phyloP scores from a whole-genome alignment of 1,140 invertebrate genomes.

The Periplaneta americana region DNA sequence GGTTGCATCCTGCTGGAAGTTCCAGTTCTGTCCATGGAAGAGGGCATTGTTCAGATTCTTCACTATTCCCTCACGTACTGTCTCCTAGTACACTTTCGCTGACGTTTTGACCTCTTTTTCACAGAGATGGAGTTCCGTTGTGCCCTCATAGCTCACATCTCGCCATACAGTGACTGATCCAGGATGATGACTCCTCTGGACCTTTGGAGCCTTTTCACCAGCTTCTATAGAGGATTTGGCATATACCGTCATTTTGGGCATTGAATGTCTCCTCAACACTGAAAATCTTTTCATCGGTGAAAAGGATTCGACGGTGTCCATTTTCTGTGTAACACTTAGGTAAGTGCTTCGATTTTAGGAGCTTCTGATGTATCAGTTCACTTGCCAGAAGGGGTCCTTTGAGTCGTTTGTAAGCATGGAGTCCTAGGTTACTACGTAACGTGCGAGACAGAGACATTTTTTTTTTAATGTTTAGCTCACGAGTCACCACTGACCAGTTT shows the following conservation, averaged over 20 bases:
- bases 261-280: conserved; percentile 14
- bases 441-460: not conserved
- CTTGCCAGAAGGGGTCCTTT: not conserved
- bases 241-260: not conserved
- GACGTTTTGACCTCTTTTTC: conserved; percentile 16
- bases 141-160: conserved; percentile 12
- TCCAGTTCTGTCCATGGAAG: conserved; percentile 15
- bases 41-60: conserved; percentile 6
- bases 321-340: not conserved
- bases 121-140: conserved; percentile 1
- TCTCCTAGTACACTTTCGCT: conserved; percentile 14
- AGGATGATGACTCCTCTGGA: conserved; percentile 12
- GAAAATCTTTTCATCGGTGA: conserved; percentile 19
- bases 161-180: conserved; percentile 15
- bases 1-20: conserved; percentile 18
- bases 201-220: not conserved
- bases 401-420: not conserved
- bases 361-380: not conserved
- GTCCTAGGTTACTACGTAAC: not conserved
- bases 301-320: conserved; percentile 7
- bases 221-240: not conserved
- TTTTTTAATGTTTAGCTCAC: not conserved
- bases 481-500: not conserved
- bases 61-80: conserved; percentile 13
- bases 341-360: not conserved